Evolutionary conservation across 2,888 invertebrate species (phyloP).

Genomic region (Calameuta idolon): DNA sequence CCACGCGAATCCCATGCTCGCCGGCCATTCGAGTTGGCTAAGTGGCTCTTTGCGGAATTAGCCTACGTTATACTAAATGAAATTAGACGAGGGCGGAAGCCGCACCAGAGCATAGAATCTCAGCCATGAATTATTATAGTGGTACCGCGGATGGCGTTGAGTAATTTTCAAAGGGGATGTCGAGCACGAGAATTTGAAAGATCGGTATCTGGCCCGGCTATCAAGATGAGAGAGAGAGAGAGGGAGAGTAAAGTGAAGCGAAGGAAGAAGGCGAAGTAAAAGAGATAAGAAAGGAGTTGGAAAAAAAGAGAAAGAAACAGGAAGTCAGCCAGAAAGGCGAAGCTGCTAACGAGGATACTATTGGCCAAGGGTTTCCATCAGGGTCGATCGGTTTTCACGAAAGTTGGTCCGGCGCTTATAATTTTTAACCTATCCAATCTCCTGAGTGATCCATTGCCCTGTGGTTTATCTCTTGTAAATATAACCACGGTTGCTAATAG

Average conservation of each 20-base stretch:
- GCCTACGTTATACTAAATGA: neutral
- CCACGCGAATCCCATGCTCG: neutral
- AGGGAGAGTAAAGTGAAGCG: neutral
- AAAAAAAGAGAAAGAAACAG: constrained; percentile 11
- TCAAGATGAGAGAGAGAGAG: constrained; percentile 10
- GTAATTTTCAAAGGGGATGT: neutral
- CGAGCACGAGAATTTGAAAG: neutral
- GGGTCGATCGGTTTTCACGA: neutral
- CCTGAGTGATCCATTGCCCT: neutral
- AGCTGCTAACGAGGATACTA: constrained; percentile 1
- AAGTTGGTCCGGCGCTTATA: no score
- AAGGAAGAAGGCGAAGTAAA: constrained; percentile 8
- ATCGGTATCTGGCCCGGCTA: neutral
- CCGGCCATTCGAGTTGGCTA: neutral
- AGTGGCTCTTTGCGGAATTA: neutral
- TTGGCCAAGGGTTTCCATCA: neutral
- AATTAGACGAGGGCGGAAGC: neutral
- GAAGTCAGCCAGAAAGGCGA: constrained; percentile 10
- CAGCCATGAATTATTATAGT: neutral
- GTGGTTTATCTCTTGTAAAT: neutral
- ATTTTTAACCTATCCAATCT: neutral
- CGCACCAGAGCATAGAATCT: neutral
- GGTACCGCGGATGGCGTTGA: neutral
- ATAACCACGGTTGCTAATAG: neutral
- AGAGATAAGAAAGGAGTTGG: constrained; percentile 8